phyloP scores from a whole-genome alignment of 1,140 invertebrate genomes.

The Nymphalis io region DNA sequence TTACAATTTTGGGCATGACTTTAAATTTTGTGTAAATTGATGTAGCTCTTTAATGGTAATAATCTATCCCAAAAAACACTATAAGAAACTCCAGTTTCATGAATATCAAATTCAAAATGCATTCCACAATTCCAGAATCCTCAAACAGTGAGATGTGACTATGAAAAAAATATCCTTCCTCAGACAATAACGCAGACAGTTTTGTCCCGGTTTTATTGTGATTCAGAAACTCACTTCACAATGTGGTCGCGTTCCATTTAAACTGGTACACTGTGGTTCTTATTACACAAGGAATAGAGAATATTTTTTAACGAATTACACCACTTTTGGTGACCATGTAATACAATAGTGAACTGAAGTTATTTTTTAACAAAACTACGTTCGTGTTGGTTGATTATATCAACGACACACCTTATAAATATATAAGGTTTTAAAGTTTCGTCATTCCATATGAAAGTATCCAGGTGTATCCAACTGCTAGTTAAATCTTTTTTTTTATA shows the following conservation, averaged over 20 bases:
- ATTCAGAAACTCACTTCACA: slow-evolving; percentile 17
- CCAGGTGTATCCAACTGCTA: too few species aligned
- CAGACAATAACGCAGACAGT: slow-evolving; percentile 26
- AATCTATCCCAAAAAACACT: too few species aligned
- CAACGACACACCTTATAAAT: neutral
- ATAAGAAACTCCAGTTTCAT: neutral
- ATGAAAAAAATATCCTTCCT: slow-evolving; percentile 25
- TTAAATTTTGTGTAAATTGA: too few species aligned
- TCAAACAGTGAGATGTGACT: neutral
- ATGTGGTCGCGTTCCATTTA: slow-evolving; percentile 10
- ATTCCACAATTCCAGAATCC: neutral
- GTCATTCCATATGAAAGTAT: too few species aligned
- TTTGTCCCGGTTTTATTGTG: slow-evolving; percentile 31
- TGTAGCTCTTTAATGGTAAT: too few species aligned
- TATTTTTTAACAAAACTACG: slow-evolving; percentile 5
- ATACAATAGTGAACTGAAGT: neutral
- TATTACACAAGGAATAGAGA: slow-evolving; percentile 7
- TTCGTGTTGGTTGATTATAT: neutral
- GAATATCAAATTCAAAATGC: neutral
- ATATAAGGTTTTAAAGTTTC: neutral
- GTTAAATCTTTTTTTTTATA: too few species aligned
- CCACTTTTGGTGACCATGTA: neutral
- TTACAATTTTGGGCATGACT: too few species aligned
- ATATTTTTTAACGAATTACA: slow-evolving; percentile 2
- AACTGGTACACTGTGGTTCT: neutral